phyloP scores from a whole-genome alignment of 2,888 invertebrate genomes.

The Dryocosmus kuriphilus region DNA sequence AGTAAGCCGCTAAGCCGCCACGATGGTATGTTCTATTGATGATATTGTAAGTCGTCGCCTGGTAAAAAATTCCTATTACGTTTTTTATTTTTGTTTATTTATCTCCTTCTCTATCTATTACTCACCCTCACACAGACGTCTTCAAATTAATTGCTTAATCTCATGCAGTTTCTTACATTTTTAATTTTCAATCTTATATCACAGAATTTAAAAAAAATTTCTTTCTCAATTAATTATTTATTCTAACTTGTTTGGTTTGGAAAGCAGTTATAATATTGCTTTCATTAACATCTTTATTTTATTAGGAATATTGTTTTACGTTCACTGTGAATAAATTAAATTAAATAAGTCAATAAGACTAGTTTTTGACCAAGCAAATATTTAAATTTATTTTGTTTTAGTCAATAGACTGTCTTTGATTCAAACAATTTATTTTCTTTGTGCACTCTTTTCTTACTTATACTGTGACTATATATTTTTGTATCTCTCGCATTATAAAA shows the following conservation, averaged over 20 bases:
- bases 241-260: too few species aligned
- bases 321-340: too few species aligned
- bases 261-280: too few species aligned
- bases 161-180: background rate
- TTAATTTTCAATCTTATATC: background rate
- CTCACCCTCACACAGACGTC: conserved; percentile 18
- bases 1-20: conserved; percentile 58
- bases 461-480: conserved; percentile 15
- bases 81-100: conserved; percentile 62
- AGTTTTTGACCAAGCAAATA: background rate
- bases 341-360: background rate
- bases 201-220: background rate
- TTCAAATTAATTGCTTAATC: conserved; percentile 6
- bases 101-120: conserved; percentile 50
- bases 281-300: too few species aligned
- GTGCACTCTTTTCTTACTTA: conserved; percentile 40
- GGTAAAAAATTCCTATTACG: conserved; percentile 72
- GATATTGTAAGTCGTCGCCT: conserved; percentile 77
- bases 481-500: conserved; percentile 7
- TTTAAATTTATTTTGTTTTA: background rate
- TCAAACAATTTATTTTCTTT: conserved; percentile 39
- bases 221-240: too few species aligned
- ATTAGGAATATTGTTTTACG: too few species aligned
- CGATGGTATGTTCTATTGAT: conserved; percentile 78
- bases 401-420: background rate